Evolutionary conservation across 1,140 invertebrate species (phyloP).

Genomic region (Plutomurus gul): DNA sequence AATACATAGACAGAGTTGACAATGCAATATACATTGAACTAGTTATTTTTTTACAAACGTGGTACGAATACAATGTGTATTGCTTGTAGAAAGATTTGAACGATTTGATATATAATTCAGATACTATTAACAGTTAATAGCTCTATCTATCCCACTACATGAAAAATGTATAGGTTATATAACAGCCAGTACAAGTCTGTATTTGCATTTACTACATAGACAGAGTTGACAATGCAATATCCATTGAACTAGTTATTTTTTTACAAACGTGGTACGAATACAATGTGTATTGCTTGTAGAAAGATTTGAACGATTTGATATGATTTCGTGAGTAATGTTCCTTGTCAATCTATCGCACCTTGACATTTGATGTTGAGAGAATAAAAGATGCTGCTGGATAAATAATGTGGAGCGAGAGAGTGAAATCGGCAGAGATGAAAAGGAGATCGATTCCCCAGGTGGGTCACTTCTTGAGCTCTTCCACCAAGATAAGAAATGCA

Average conservation of each 20-base stretch:
- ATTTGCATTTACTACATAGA: not conserved
- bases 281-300: not conserved
- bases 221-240: not conserved
- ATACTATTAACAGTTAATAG: no score
- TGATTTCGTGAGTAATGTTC: not conserved
- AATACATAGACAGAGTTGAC: not conserved
- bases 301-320: not conserved
- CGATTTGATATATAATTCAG: not conserved
- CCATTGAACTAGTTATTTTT: not conserved
- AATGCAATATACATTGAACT: not conserved
- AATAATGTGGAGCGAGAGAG: not conserved
- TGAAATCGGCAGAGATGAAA: constrained; percentile 6
- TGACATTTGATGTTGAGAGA: not conserved
- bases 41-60: not conserved
- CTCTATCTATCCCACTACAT: no score
- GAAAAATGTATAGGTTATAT: not conserved
- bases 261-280: not conserved
- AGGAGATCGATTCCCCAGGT: not conserved
- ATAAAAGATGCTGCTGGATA: not conserved
- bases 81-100: not conserved
- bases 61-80: not conserved
- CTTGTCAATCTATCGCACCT: not conserved
- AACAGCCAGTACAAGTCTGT: not conserved
- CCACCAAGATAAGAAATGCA: no score
- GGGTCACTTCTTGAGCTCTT: not conserved